Conservation (phyloP, 1,140 invertebrate species). For the Orchestia grillus region DNA sequence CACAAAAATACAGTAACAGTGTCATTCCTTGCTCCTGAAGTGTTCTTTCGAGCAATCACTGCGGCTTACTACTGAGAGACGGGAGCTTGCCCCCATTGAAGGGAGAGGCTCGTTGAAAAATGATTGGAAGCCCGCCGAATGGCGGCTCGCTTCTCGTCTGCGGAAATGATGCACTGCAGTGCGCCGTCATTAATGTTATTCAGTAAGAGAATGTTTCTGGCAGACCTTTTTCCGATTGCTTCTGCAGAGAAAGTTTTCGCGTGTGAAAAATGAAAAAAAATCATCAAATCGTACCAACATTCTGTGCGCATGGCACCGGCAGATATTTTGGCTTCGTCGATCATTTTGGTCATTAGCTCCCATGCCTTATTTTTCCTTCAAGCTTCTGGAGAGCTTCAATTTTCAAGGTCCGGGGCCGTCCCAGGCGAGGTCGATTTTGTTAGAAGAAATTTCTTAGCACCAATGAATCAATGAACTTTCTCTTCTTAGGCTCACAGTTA, state of each 20-base stretch:
- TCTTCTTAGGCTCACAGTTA: too few species aligned
- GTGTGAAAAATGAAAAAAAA: neutral
- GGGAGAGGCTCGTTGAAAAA: neutral
- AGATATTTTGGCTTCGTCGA: neutral
- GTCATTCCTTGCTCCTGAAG: neutral
- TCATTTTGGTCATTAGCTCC: neutral
- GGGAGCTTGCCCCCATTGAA: neutral
- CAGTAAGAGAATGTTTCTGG: neutral
- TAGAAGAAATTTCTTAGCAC: too few species aligned
- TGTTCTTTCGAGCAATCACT: neutral
- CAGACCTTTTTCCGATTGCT: neutral
- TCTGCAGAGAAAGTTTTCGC: neutral
- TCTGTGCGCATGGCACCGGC: neutral
- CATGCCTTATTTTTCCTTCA: neutral
- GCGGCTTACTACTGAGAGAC: neutral
- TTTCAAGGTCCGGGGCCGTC: neutral
- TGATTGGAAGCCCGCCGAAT: neutral
- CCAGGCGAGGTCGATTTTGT: neutral
- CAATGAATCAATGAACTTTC: too few species aligned
- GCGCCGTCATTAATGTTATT: neutral
- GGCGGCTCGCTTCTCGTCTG: too few species aligned
- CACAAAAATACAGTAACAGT: neutral
- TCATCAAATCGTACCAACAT: neutral
- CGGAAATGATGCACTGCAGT: neutral
- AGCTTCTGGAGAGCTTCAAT: neutral